phyloP scores from a whole-genome alignment of 2,113 vertebrate genomes.

The Loxodonta africana region DNA sequence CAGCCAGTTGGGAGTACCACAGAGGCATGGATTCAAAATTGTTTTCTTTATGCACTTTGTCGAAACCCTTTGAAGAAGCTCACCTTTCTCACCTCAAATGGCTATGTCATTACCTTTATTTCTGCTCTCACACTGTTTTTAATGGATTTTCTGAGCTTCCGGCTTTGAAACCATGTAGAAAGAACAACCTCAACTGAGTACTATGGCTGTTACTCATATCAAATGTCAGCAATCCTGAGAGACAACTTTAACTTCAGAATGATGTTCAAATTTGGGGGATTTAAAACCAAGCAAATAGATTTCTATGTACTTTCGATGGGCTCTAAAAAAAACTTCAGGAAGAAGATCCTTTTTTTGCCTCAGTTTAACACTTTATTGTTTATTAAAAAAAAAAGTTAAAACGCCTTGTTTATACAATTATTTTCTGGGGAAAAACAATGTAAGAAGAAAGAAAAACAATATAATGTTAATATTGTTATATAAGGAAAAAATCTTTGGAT shows the following conservation, averaged over 20 bases:
- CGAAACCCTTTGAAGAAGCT: constrained; percentile 79
- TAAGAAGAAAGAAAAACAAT: constrained; percentile 67
- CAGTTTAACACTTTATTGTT: neutral
- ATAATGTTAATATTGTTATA: constrained; percentile 78
- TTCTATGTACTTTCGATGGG: constrained; percentile 72
- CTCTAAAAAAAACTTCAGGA: constrained; percentile 75
- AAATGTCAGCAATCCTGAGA: constrained; percentile 75
- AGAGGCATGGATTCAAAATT: constrained; percentile 77
- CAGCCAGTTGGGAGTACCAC: constrained; percentile 65
- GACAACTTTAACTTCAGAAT: constrained; percentile 73
- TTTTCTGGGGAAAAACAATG: constrained; percentile 56
- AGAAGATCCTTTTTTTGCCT: constrained; percentile 37
- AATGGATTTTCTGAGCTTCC: constrained; percentile 80
- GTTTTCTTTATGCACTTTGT: constrained; percentile 82
- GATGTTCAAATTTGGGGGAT: constrained; percentile 67
- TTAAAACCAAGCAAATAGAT: constrained; percentile 70
- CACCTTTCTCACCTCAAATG: constrained; percentile 82
- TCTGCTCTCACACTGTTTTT: constrained; percentile 80
- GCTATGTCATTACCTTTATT: constrained; percentile 69
- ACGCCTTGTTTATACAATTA: constrained; percentile 51
- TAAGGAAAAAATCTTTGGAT: constrained; percentile 81
- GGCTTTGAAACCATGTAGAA: constrained; percentile 76
- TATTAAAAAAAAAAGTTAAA: constrained; percentile 10
- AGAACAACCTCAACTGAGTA: constrained; percentile 69
- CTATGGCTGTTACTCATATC: constrained; percentile 65